Evolutionary conservation across 2,888 invertebrate species (phyloP).

Genomic region (Heteromurus nitidus): DNA sequence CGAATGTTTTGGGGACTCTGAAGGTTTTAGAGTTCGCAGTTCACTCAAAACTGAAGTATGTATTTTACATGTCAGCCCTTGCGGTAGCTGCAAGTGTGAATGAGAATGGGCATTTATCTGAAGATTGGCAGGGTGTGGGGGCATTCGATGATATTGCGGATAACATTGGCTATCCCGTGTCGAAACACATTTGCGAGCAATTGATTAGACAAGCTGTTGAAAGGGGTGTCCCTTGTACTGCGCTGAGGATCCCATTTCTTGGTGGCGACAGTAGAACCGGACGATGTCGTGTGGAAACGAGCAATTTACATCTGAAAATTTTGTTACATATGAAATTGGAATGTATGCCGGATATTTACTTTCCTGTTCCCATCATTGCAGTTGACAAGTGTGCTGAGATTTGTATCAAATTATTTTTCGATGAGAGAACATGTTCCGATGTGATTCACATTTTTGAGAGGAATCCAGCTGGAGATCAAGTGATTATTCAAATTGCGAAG

Average conservation of each 20-base stretch:
- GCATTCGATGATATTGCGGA: constrained; percentile 5
- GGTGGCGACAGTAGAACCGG: constrained; percentile 19
- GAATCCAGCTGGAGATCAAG: neutral
- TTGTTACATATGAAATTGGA: constrained; percentile 24
- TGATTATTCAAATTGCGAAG: neutral
- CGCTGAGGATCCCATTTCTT: constrained; percentile 19
- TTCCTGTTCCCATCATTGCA: neutral
- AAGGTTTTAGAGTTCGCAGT: neutral
- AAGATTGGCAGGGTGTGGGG: constrained; percentile 17
- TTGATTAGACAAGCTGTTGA: constrained; percentile 18
- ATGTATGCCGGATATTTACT: neutral
- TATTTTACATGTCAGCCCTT: no score
- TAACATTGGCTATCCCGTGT: constrained; percentile 24
- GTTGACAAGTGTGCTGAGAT: constrained; percentile 15
- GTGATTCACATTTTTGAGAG: constrained; percentile 21
- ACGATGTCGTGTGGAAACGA: neutral
- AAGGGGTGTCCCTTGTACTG: constrained; percentile 32
- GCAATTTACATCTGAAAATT: neutral
- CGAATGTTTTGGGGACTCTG: neutral
- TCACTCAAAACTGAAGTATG: neutral
- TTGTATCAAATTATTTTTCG: constrained; percentile 15
- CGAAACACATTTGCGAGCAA: constrained; percentile 36
- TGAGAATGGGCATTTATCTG: neutral
- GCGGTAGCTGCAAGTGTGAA: neutral
- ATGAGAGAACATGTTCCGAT: constrained; percentile 2